Evolutionary conservation across 1,140 invertebrate species (phyloP).

Genomic region (Platyscapa corneri): DNA sequence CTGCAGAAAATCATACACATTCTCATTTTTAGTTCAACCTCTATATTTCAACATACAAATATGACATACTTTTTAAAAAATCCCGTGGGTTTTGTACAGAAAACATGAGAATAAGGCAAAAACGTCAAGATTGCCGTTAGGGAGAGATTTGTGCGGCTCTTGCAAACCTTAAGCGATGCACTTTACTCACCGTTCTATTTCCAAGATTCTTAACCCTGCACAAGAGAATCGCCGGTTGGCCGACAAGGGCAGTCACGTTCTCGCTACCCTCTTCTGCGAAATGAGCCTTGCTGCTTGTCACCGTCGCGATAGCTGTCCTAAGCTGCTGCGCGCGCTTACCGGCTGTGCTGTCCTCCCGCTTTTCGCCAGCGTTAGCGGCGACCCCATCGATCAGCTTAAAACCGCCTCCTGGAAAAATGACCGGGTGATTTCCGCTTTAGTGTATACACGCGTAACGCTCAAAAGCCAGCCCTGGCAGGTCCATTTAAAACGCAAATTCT

Average conservation of each 20-base stretch:
- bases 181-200: constrained; percentile 87
- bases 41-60: not conserved
- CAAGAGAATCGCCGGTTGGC: constrained; percentile 85
- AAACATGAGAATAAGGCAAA: not conserved
- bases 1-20: not conserved
- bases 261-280: constrained; percentile 86
- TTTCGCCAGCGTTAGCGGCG: not conserved
- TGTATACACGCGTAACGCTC: not conserved
- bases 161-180: not conserved
- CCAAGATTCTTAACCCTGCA: constrained; percentile 90
- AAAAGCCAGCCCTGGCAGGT: not conserved
- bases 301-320: not conserved
- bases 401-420: constrained; percentile 46
- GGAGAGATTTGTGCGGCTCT: not conserved
- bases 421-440: constrained; percentile 42
- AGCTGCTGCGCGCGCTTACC: constrained; percentile 69
- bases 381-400: constrained; percentile 39
- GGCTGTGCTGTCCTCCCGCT: constrained; percentile 25
- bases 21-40: not conserved
- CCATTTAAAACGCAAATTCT: constrained; percentile 36
- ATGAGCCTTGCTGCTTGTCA: constrained; percentile 79
- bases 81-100: not conserved
- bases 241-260: constrained; percentile 87
- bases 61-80: not conserved
- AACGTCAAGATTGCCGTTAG: not conserved